A percentile compares a stretch with the other conserved stretches of the same genome.
Conservation (phyloP, 2,113 vertebrate species). For the Entomyzon cyanotis region DNA sequence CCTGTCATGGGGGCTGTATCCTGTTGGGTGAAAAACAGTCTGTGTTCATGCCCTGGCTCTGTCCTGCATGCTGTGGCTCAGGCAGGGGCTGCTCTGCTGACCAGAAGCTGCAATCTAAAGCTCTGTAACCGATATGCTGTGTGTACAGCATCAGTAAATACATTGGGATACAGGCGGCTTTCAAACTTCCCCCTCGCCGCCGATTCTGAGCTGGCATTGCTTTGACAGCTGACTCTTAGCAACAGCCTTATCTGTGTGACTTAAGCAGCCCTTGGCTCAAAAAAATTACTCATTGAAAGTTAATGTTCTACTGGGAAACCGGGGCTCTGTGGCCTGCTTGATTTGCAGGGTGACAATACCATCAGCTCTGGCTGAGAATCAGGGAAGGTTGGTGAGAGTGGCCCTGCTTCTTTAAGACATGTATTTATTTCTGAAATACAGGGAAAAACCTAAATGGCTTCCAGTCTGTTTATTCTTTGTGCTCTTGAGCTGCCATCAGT, state of each 20-base stretch:
- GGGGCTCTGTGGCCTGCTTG: neutral
- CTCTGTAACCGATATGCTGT: neutral
- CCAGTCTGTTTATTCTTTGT: slow-evolving; percentile 3
- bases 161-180: neutral
- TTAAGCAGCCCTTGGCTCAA: neutral
- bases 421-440: neutral
- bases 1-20: neutral
- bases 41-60: neutral
- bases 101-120: neutral
- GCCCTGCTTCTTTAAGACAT: neutral
- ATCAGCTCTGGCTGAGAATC: neutral
- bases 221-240: slow-evolving; percentile 8
- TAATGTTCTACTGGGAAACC: neutral
- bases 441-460: neutral
- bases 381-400: neutral
- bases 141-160: slow-evolving; percentile 32
- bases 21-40: neutral
- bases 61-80: neutral
- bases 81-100: slow-evolving; percentile 16
- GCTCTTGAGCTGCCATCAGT: neutral
- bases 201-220: neutral
- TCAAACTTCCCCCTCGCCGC: neutral
- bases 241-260: neutral
- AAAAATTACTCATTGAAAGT: neutral
- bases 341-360: neutral